Conservation (phyloP, 2,113 vertebrate species). For the Trematomus loennbergii region DNA sequence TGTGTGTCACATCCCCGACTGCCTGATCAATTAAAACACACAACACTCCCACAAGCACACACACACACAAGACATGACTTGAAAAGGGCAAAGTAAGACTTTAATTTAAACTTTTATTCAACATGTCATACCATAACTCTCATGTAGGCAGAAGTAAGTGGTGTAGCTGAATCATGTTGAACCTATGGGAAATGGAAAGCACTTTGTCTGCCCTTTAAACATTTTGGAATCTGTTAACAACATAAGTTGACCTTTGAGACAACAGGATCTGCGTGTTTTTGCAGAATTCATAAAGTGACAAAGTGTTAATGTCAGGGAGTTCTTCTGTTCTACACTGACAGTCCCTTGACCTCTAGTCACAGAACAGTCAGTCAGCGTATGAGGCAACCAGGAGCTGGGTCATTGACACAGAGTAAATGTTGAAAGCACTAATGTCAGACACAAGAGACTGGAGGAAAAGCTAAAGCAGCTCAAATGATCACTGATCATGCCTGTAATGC, state of each 20-base stretch:
- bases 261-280: neutral
- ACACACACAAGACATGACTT: neutral
- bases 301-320: neutral
- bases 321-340: neutral
- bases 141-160: no score
- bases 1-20: constrained; percentile 32
- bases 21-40: neutral
- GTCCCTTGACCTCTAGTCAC: constrained; percentile 26
- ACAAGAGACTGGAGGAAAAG: constrained; percentile 26
- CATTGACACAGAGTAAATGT: constrained; percentile 38
- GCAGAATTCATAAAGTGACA: neutral
- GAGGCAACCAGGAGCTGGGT: constrained; percentile 21
- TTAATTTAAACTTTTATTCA: neutral
- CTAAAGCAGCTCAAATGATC: constrained; percentile 18
- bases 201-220: neutral
- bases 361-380: constrained; percentile 18
- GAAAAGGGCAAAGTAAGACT: neutral
- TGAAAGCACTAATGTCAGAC: constrained; percentile 21
- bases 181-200: no score
- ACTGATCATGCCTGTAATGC: neutral
- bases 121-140: no score
- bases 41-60: neutral
- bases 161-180: no score
- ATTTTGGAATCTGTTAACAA: neutral
- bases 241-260: neutral